Evolutionary conservation across 2,113 vertebrate genomes (phyloP).

Genomic region (Sebastes schlegelii): DNA sequence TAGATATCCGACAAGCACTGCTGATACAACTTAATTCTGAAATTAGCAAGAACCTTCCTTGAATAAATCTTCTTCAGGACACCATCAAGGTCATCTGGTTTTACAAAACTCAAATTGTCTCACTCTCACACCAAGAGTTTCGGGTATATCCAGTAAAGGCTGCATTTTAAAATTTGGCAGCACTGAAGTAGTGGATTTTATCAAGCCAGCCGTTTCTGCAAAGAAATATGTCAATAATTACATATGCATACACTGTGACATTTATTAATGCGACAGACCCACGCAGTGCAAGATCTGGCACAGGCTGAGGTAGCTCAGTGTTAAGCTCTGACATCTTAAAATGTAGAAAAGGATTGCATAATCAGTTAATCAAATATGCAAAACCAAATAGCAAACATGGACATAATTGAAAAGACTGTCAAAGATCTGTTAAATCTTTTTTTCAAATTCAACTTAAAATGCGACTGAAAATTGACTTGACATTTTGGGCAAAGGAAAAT

Average conservation of each 20-base stretch:
- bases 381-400: not conserved
- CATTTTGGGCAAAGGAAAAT: not conserved
- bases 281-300: not conserved
- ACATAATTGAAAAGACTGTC: not conserved
- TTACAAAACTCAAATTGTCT: not conserved
- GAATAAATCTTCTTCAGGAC: not conserved
- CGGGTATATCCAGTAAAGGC: not conserved
- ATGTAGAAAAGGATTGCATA: not conserved
- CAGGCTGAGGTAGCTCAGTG: not conserved
- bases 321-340: constrained; percentile 5
- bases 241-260: not conserved
- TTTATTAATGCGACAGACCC: not conserved
- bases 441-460: not conserved
- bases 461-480: not conserved
- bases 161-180: not conserved
- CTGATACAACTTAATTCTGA: not conserved
- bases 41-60: not conserved
- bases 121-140: not conserved
- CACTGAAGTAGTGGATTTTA: not conserved
- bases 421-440: not conserved
- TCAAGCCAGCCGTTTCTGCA: not conserved
- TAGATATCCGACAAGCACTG: not conserved
- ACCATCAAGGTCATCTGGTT: not conserved
- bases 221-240: not conserved
- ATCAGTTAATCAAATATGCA: not conserved